phyloP scores from a whole-genome alignment of 2,888 invertebrate species.

The Timema cristinae region DNA sequence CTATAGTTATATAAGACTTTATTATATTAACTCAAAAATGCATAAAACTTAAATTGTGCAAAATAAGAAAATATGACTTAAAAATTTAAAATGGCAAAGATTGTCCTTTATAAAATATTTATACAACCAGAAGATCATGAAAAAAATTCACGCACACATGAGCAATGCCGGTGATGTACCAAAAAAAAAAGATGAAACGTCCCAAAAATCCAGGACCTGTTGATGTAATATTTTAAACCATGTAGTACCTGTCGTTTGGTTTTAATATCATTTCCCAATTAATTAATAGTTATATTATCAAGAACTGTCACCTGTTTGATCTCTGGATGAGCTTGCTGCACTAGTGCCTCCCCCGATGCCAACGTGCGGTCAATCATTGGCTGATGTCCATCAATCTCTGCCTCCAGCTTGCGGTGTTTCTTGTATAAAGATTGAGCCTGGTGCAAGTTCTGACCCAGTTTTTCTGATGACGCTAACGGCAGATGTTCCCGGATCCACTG shows the following conservation, averaged over 20 bases:
- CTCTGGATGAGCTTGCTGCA: slow-evolving; percentile 76
- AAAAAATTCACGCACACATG: neutral
- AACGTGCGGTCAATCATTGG: slow-evolving; percentile 80
- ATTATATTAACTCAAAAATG: no score
- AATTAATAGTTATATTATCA: neutral
- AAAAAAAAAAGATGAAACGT: neutral
- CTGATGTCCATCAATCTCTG: slow-evolving; percentile 82
- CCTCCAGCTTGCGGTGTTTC: slow-evolving; percentile 89
- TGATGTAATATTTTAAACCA: neutral
- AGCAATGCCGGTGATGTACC: neutral
- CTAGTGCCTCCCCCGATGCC: slow-evolving; percentile 69
- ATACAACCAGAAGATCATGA: no score
- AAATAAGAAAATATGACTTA: no score
- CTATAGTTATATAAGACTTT: no score
- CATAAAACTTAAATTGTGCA: no score
- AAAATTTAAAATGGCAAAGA: no score
- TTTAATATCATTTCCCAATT: slow-evolving; percentile 12
- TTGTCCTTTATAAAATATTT: no score
- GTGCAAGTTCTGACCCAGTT: slow-evolving; percentile 78
- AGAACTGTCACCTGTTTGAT: slow-evolving; percentile 57
- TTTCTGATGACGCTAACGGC: slow-evolving; percentile 71
- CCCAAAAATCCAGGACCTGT: neutral
- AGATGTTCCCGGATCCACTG: slow-evolving; percentile 93
- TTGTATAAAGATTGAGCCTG: slow-evolving; percentile 89
- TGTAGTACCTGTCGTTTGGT: neutral